Percentiles rank a stretch among this genome's conserved stretches.
Conservation (phyloP, 1,140 invertebrate species). For the Leptinotarsa lineolata region DNA sequence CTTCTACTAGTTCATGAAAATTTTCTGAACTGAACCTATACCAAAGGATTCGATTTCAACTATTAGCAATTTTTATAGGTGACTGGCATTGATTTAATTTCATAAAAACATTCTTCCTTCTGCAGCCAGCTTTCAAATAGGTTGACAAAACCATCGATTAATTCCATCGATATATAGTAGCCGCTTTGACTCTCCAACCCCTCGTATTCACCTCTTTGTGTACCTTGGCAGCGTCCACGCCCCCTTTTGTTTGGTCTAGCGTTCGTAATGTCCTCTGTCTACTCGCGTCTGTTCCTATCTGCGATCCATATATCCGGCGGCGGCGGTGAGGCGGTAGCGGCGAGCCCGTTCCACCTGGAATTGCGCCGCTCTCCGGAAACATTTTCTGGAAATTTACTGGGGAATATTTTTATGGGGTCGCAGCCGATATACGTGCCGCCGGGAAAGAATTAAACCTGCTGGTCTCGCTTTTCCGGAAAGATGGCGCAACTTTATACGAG, state of each 20-base stretch:
- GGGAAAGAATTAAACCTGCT: background rate
- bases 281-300: conserved; percentile 11
- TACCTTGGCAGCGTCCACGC: background rate
- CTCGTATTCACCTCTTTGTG: background rate
- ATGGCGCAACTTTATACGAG: background rate
- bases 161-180: too few relatives aligned
- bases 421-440: background rate
- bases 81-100: too few relatives aligned
- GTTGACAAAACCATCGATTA: too few relatives aligned
- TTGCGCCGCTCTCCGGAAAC: conserved; percentile 7
- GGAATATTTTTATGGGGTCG: conserved; percentile 3
- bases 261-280: conserved; percentile 12
- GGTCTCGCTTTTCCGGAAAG: background rate
- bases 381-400: conserved; percentile 3
- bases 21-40: too few relatives aligned
- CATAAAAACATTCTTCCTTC: too few relatives aligned
- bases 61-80: too few relatives aligned
- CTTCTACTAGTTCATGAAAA: too few relatives aligned
- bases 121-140: too few relatives aligned
- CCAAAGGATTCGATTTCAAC: too few relatives aligned
- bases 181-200: background rate
- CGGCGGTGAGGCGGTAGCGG: too few relatives aligned
- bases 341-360: background rate
- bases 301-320: background rate
- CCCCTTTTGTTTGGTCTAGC: conserved; percentile 22